phyloP scores from a whole-genome alignment of 2,797 vertebrate genomes.

The Naso thynnoides region DNA sequence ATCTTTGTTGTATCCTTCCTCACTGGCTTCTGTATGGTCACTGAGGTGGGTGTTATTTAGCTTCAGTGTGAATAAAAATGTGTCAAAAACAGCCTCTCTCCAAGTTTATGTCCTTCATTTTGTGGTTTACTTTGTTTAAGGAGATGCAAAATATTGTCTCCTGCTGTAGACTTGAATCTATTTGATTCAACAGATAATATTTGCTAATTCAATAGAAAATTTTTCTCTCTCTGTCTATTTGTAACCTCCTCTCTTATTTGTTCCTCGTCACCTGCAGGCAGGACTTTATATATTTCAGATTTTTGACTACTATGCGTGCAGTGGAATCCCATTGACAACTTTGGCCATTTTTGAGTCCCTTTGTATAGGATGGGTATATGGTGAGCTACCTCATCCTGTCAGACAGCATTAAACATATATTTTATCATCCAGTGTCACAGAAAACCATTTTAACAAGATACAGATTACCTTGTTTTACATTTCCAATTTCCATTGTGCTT shows the following conservation, averaged over 20 bases:
- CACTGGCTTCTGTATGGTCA: slow-evolving; percentile 88
- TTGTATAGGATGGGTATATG: not conserved
- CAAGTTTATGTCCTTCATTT: not conserved
- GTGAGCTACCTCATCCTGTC: not conserved
- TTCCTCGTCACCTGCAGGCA: not conserved
- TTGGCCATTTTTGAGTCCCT: not conserved
- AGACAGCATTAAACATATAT: too few species aligned
- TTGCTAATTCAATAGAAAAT: not conserved
- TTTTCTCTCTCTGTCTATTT: not conserved
- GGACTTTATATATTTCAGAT: not conserved
- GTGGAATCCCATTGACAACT: not conserved
- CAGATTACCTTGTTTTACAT: too few species aligned
- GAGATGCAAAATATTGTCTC: too few species aligned
- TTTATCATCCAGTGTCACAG: too few species aligned
- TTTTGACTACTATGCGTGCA: not conserved
- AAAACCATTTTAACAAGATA: too few species aligned
- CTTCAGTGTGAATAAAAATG: not conserved
- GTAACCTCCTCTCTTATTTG: not conserved
- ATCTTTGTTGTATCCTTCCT: slow-evolving; percentile 83
- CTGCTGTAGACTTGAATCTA: too few species aligned
- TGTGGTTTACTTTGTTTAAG: too few species aligned
- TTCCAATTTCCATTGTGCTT: too few species aligned
- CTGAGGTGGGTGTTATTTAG: slow-evolving; percentile 81
- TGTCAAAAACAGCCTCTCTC: not conserved
- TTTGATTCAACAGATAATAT: too few species aligned